phyloP scores from a whole-genome alignment of 1,140 invertebrate genomes.

The Planococcus citri region DNA sequence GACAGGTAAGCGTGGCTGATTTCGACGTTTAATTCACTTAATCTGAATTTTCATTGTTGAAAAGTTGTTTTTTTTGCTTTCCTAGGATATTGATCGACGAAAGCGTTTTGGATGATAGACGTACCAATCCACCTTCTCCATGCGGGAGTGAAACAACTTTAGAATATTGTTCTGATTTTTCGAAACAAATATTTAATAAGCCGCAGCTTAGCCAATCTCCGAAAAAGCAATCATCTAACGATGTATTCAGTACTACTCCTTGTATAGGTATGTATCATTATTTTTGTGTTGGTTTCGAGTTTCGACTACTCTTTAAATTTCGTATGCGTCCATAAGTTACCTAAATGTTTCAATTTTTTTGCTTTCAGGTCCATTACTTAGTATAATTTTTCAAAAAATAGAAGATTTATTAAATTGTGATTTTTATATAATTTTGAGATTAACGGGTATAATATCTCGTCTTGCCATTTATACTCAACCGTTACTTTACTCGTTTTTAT shows the following conservation, averaged over 20 bases:
- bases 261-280: conserved; percentile 30
- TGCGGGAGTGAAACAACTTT: conserved; percentile 24
- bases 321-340: too few relatives aligned
- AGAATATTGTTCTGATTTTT: conserved; percentile 1
- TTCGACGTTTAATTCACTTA: neutral
- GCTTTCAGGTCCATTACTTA: conserved; percentile 64
- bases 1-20: conserved; percentile 21
- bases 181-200: neutral
- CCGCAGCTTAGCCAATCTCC: neutral
- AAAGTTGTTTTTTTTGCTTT: neutral
- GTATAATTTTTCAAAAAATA: conserved; percentile 64
- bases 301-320: too few relatives aligned
- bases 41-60: neutral
- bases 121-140: conserved; percentile 23
- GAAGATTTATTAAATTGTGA: conserved; percentile 75
- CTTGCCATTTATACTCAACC: conserved; percentile 79
- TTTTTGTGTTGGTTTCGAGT: too few relatives aligned
- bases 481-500: conserved; percentile 68
- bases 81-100: conserved; percentile 21
- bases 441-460: conserved; percentile 75
- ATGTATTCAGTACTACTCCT: conserved; percentile 37
- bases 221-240: conserved; percentile 26
- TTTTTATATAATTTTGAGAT: conserved; percentile 72
- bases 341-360: neutral
- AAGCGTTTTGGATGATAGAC: conserved; percentile 14